A percentile compares a stretch with the other conserved stretches of the same genome.
phyloP scores from a whole-genome alignment of 2,797 vertebrate genomes.

The Schizopygopsis pylzovi region DNA sequence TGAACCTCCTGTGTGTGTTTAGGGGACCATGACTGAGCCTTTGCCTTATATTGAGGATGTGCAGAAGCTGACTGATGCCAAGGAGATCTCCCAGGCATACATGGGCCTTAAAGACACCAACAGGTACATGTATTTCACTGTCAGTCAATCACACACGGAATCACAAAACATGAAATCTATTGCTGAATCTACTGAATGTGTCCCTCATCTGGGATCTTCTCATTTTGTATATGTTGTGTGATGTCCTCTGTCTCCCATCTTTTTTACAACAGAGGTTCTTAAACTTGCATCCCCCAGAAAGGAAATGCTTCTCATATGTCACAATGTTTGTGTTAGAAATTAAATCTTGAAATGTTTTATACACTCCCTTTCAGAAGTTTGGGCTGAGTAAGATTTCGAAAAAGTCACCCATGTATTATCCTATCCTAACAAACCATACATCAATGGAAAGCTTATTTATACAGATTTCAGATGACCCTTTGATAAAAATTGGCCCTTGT shows the following conservation, averaged over 20 bases:
- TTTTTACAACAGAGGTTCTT: neutral
- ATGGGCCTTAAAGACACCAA: constrained; percentile 96
- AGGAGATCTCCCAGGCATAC: constrained; percentile 96
- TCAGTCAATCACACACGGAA: neutral
- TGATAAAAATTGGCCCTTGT: too few species aligned
- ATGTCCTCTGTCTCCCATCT: neutral
- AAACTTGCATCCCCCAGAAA: neutral
- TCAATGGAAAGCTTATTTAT: too few species aligned
- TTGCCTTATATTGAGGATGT: constrained; percentile 89
- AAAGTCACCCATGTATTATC: neutral
- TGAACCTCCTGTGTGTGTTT: constrained; percentile 15
- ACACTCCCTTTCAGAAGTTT: neutral
- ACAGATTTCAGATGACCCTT: too few species aligned
- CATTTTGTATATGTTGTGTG: neutral
- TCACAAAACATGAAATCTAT: neutral
- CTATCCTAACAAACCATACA: too few species aligned
- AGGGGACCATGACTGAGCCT: constrained; percentile 98
- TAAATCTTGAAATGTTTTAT: neutral
- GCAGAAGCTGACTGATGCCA: constrained; percentile 94
- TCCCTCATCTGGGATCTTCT: neutral
- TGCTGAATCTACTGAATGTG: neutral
- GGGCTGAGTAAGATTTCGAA: neutral
- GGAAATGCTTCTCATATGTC: neutral
- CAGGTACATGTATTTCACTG: constrained; percentile 77
- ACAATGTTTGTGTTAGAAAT: neutral